A percentile compares a stretch with the other conserved stretches of the same genome.
These are phyloP conservation scores for Drosophila albomicans DNA, from an alignment of 1,140 invertebrate genomes.

Conservation along the genomic window DNA sequence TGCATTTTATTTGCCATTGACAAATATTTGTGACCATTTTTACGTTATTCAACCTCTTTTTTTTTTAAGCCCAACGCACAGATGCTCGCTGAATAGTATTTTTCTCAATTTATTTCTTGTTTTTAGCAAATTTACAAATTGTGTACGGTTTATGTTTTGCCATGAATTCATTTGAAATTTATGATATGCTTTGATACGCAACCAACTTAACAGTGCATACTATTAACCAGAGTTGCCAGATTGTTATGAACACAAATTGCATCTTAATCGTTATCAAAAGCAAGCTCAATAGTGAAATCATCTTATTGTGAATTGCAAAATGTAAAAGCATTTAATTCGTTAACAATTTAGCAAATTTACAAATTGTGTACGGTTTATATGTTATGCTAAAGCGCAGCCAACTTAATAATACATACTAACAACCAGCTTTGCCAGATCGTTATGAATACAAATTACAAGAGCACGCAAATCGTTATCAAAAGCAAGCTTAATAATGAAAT, in stretches of 20 bases:
- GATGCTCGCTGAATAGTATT: neutral
- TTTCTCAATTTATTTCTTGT: neutral
- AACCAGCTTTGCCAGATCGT: neutral
- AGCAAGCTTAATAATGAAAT: constrained; percentile 9
- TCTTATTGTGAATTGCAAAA: too few relatives aligned
- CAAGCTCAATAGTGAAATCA: too few relatives aligned
- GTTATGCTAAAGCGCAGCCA: neutral
- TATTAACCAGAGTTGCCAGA: too few relatives aligned
- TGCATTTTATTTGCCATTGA: constrained; percentile 22
- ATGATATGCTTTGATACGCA: neutral
- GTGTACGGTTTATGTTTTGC: neutral
- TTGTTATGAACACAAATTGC: too few relatives aligned
- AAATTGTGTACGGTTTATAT: too few relatives aligned
- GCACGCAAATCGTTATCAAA: neutral
- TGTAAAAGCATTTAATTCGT: too few relatives aligned
- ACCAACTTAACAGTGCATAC: neutral
- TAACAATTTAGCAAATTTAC: neutral
- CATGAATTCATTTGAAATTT: neutral
- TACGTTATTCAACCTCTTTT: neutral
- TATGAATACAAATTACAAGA: neutral
- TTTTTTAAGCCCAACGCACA: neutral
- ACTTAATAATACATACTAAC: neutral
- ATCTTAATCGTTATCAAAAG: too few relatives aligned
- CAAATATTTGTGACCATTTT: constrained; percentile 33
- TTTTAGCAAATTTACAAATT: neutral